Conservation (phyloP, 1,140 invertebrate genomes). For the Protaetia brevitarsis region DNA sequence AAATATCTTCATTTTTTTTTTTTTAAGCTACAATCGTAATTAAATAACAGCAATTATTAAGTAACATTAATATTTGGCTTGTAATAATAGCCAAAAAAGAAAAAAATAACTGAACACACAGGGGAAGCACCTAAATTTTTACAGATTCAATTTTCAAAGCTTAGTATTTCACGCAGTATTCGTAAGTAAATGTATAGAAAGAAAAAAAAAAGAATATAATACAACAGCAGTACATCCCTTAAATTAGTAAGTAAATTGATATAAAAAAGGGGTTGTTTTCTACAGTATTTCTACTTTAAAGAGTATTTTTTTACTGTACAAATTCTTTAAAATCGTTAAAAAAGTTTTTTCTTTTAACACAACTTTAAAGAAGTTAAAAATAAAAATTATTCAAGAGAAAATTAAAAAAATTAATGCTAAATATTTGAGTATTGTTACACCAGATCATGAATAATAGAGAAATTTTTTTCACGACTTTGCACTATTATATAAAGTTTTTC, state of each 20-base stretch:
- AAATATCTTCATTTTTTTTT: not conserved
- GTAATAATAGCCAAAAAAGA: not conserved
- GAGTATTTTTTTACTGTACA: conserved; percentile 4
- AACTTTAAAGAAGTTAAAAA: too few relatives aligned
- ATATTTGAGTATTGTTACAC: too few relatives aligned
- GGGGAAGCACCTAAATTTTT: not conserved
- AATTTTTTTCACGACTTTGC: too few relatives aligned
- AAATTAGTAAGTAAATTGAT: not conserved
- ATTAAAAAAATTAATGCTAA: too few relatives aligned
- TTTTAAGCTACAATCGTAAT: not conserved
- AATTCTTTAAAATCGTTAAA: too few relatives aligned
- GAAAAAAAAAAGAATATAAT: not conserved
- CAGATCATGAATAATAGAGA: too few relatives aligned
- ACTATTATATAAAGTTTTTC: not conserved
- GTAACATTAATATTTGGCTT: too few relatives aligned
- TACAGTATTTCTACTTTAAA: too few relatives aligned
- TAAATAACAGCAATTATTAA: not conserved
- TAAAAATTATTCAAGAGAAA: too few relatives aligned
- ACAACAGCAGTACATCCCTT: too few relatives aligned
- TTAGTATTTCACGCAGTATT: not conserved
- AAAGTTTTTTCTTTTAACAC: too few relatives aligned
- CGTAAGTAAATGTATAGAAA: not conserved
- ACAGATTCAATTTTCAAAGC: not conserved
- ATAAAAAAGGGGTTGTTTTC: not conserved
- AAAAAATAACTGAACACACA: not conserved